Base-by-base conservation (phyloP, 2,888 invertebrate genomes). In the Chouioia cunea region DNA sequence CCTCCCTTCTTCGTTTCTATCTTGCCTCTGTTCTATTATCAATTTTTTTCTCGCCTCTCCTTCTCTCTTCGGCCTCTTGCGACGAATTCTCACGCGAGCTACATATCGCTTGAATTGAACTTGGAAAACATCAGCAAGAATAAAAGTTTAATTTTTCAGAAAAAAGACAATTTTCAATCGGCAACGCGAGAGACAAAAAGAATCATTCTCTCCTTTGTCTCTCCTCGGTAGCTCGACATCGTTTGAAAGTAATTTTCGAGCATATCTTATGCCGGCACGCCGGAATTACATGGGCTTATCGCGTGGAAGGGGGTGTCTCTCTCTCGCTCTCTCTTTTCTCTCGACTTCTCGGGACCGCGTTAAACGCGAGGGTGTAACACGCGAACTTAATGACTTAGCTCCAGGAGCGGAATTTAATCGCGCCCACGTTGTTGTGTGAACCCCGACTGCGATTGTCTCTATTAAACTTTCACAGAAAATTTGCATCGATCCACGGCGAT, bases 261-360 rank as follows among this genome's bases (percentile, higher is more conserved):
- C 73, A 74, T 74, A 75, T 76, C 74, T 74, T 73, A 72, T 71
- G 65, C 67, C 52, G 69, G 65, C 59, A 57, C 67, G 65, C 69
- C 60, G 60, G 74, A 76, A 76, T 76, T 75, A 76, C 76, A 59
- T 62, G 52, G 73, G 74, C 75, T 76, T 75, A 76, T 76, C 76
- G 75, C 74, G 66, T 67, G 65, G 48, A 65, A 48, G 62, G 56
- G 59, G 48, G 53, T 43, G 46, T 8, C 18, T 22, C 52, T 36
- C 43, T 16, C 56, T 14, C 46, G 36, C n/a, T n/a, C n/a, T n/a
- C 44, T 20, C 16, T 22, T 18, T 20, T 36, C 36, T 12, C 36
- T 36, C 36, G 10, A 36, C 36, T 36, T 36, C 46, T 47, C 50
- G 36, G 46, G 36, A 59, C 47, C 53, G 64, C 50, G 47, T 12